These are phyloP conservation scores for Aporophyla lueneburgensis DNA, from an alignment of 2,888 invertebrate genomes.

Conservation along the genomic window DNA sequence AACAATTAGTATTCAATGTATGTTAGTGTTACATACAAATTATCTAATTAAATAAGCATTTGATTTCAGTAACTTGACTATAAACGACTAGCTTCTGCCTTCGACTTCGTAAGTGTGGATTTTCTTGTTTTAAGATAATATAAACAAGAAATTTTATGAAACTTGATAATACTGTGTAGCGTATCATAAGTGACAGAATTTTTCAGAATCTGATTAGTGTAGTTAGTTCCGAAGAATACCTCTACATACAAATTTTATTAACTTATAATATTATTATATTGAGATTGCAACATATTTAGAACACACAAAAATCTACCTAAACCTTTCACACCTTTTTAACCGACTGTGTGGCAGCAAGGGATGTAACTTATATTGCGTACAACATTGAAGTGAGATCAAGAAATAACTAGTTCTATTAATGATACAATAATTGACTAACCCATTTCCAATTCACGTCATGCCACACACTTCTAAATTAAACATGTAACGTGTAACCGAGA, in stretches of 20 bases:
- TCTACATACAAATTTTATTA: not conserved
- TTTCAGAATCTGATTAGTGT: not conserved
- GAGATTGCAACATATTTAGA: too few relatives aligned
- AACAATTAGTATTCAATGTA: not conserved
- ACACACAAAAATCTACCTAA: constrained; percentile 6
- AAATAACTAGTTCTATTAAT: not conserved
- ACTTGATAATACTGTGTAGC: not conserved
- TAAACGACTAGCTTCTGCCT: not conserved
- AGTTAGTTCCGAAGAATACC: not conserved
- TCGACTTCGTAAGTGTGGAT: not conserved
- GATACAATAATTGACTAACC: constrained; percentile 9
- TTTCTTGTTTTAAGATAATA: not conserved
- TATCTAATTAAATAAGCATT: not conserved
- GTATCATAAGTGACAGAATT: not conserved
- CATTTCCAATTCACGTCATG: constrained; percentile 25
- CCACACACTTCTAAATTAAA: constrained; percentile 15
- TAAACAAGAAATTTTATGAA: not conserved
- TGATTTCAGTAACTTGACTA: not conserved
- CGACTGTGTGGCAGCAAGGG: not conserved
- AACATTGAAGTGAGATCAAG: not conserved
- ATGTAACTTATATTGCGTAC: not conserved
- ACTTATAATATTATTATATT: not conserved
- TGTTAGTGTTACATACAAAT: not conserved
- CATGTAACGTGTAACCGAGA: not conserved
- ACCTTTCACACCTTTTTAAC: not conserved